Evolutionary conservation across 2,797 vertebrate species (phyloP).

Genomic region (Mormyrus hasselquistii): DNA sequence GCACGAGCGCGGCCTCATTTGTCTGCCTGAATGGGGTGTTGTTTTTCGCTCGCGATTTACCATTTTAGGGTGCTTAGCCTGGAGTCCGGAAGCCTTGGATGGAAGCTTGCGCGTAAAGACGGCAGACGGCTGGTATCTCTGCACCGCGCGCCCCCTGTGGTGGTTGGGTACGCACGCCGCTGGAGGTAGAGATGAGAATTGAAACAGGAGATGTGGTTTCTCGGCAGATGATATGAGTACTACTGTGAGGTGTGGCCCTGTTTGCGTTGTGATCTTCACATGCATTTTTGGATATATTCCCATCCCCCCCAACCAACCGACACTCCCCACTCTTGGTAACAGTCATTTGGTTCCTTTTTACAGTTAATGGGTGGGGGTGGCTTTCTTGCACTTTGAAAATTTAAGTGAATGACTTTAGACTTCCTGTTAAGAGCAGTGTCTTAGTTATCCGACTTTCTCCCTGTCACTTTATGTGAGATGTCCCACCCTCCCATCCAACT

Average conservation of each 20-base stretch:
- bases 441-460: background rate
- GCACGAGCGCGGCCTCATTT: background rate
- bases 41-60: background rate
- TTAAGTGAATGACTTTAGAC: background rate
- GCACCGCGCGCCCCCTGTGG: no score
- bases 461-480: background rate
- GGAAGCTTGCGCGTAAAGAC: background rate
- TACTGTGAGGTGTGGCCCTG: background rate
- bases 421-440: background rate
- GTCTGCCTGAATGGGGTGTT: background rate
- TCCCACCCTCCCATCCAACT: background rate
- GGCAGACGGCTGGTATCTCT: background rate
- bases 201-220: slow-evolving; percentile 22
- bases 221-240: background rate
- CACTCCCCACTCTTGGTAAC: background rate
- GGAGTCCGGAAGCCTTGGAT: background rate
- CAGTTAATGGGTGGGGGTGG: background rate
- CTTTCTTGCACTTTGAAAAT: background rate
- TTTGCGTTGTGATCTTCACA: background rate
- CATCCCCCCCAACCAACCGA: background rate
- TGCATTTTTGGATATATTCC: background rate
- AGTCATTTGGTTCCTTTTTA: background rate
- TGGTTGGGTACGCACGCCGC: background rate
- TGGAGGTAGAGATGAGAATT: background rate
- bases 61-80: background rate